Evolutionary conservation across 2,797 vertebrate species (phyloP).

Genomic region (Spatula versicolor): DNA sequence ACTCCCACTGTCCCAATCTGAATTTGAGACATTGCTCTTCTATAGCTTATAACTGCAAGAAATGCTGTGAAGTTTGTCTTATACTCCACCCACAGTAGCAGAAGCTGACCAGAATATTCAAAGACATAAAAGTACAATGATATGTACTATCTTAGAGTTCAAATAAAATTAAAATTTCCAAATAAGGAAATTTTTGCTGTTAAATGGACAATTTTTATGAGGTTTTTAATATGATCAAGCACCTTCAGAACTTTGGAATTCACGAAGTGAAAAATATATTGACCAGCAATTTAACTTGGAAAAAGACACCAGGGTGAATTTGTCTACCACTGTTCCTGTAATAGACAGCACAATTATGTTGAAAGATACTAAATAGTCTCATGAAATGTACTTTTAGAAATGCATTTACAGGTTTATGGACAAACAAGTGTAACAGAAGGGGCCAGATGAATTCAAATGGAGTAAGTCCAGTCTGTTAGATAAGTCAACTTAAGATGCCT

Average conservation of each 20-base stretch:
- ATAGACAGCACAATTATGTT: not conserved
- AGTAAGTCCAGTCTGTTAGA: not conserved
- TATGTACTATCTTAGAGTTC: not conserved
- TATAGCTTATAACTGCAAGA: not conserved
- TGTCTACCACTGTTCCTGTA: not conserved
- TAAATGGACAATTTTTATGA: not conserved
- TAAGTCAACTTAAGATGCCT: rapidly evolving
- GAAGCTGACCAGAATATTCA: not conserved
- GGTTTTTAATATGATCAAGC: not conserved
- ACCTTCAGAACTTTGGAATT: not conserved
- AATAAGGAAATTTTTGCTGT: not conserved
- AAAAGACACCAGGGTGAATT: not conserved
- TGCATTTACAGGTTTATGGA: not conserved
- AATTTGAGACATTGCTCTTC: not conserved
- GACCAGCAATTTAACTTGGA: not conserved
- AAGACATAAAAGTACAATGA: not conserved
- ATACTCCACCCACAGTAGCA: not conserved
- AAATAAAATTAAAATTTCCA: not conserved
- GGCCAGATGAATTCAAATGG: not conserved
- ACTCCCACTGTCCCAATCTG: not conserved
- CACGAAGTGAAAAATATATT: not conserved
- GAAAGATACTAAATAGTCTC: not conserved
- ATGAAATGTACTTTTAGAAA: not conserved
- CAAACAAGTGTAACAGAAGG: not conserved
- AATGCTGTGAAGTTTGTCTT: not conserved